Base-by-base conservation (phyloP, 2,797 vertebrate genomes). In the Neosalanx taihuensis region DNA sequence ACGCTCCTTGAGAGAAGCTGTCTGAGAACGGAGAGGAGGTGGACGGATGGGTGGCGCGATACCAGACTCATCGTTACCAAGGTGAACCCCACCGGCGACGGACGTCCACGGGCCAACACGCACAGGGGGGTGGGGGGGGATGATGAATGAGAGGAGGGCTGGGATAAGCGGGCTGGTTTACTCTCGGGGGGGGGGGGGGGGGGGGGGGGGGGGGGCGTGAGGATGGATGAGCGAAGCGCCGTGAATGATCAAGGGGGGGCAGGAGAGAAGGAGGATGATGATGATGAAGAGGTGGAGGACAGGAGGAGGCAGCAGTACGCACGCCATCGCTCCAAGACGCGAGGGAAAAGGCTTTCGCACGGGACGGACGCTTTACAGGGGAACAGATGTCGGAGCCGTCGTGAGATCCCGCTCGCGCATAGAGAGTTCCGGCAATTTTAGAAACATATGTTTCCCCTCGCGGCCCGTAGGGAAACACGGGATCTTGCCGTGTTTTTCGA, bases 221-320 rank as follows among this genome's bases (percentile, higher is more conserved):
- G 84, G 89, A 88, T 85, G 83, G 77, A 79, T 69, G 41, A 80
- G 76, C 56, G 81, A 73, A 61, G 83, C 0, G 78, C 80, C 86
- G 83, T 56, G 85, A 87, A 84, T 71, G 83, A 73, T 82, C 64
- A 51, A 35, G 53, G 58, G 63, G 67, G 67, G 81, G 57, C 13
- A 2, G 58, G 72, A 75, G 72, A 70, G 53, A 17, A 67, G 29
- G 53, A 62, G 30, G 15, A 71, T 64, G 33, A 46, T 46, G 33
- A 72, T 49, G 56, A 51, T 66, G 31, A 57, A n/a, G n/a, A n/a
- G n/a, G n/a, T n/a, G 30, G 41, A 62, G 66, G 62, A 70, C 18
- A 20, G 67, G 57, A 67, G 35, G 67, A 30, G 68, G 68, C 64
- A 29, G 72, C 64, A 10, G 63, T n/a, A 31, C 1, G 23, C 9